These are phyloP conservation scores for Stichodactyla mertensii DNA, from an alignment of 64 coral and sea anemone species.

Conservation along the genomic window DNA sequence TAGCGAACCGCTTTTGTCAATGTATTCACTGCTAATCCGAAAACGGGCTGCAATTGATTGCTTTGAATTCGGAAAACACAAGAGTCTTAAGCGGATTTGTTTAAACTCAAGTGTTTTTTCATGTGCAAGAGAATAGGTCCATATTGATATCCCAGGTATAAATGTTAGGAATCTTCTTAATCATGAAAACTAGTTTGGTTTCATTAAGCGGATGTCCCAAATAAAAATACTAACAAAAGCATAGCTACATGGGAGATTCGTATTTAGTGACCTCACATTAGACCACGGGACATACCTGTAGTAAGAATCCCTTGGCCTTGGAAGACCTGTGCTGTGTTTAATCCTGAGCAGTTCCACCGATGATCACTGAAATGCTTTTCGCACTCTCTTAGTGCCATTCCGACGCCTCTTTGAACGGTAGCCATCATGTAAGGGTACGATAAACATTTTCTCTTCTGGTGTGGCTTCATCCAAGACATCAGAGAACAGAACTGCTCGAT, in stretches of 20 bases:
- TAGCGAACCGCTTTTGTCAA: not conserved
- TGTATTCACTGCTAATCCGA: not conserved
- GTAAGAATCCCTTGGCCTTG: conserved; percentile 56
- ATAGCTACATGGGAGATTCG: not conserved
- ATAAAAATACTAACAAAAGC: not conserved
- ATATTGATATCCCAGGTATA: not conserved
- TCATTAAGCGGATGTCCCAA: not conserved
- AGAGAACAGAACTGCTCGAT: conserved; percentile 60
- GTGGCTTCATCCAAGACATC: conserved; percentile 57
- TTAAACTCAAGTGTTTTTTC: not conserved
- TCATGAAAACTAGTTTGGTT: not conserved
- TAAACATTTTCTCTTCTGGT: conserved; percentile 51
- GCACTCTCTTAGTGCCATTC: conserved; percentile 64
- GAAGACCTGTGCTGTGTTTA: conserved; percentile 77
- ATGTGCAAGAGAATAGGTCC: not conserved
- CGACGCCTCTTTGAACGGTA: conserved; percentile 60
- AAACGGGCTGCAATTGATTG: conserved; percentile 16
- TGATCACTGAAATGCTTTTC: conserved; percentile 63
- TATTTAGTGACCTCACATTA: not conserved
- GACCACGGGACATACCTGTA: conserved; percentile 38
- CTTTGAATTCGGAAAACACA: not conserved
- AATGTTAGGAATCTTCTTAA: no score
- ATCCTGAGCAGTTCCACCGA: conserved; percentile 79
- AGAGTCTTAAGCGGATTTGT: conserved; percentile 7
- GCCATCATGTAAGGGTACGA: conserved; percentile 24